Conservation (phyloP, 2,113 vertebrate species). For the Rhinogobius similis region DNA sequence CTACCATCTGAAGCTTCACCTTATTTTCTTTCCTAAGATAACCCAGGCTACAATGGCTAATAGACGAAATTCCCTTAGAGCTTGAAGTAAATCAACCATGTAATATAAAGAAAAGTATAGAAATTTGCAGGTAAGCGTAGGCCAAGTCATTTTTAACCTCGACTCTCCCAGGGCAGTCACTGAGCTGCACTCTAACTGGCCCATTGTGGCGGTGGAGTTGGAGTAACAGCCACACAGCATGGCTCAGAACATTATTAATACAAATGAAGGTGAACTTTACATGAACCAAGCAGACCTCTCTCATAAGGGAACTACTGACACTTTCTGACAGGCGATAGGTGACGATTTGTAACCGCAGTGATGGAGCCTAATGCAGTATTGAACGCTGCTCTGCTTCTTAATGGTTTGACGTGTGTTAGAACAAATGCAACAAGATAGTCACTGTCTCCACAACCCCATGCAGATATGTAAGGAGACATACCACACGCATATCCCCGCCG, state of each 20-base stretch:
- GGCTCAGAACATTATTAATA: conserved; percentile 18
- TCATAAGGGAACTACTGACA: conserved; percentile 22
- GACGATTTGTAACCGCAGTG: conserved; percentile 22
- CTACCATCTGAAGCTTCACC: not conserved
- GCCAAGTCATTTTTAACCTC: conserved; percentile 37
- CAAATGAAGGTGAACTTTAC: conserved; percentile 40
- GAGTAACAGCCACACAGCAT: conserved; percentile 19
- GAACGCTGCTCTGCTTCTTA: conserved; percentile 22
- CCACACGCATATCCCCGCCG: conserved; percentile 27
- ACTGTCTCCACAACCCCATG: conserved; percentile 35
- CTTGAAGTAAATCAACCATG: conserved; percentile 60
- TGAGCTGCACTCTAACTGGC: conserved; percentile 16
- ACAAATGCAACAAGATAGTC: conserved; percentile 32
- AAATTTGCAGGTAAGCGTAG: conserved; percentile 42
- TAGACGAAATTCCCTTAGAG: conserved; percentile 53
- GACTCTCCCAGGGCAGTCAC: conserved; percentile 18
- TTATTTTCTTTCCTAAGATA: conserved; percentile 38
- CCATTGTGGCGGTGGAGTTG: conserved; percentile 21
- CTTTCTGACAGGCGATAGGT: conserved; percentile 31
- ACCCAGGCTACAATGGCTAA: conserved; percentile 41
- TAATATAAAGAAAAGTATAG: conserved; percentile 59
- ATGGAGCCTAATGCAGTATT: conserved; percentile 18
- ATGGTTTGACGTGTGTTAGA: conserved; percentile 35
- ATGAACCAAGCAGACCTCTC: conserved; percentile 29
- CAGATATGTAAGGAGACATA: conserved; percentile 27